Conservation (phyloP, 2,113 vertebrate genomes). For the Pollachius pollachius region DNA sequence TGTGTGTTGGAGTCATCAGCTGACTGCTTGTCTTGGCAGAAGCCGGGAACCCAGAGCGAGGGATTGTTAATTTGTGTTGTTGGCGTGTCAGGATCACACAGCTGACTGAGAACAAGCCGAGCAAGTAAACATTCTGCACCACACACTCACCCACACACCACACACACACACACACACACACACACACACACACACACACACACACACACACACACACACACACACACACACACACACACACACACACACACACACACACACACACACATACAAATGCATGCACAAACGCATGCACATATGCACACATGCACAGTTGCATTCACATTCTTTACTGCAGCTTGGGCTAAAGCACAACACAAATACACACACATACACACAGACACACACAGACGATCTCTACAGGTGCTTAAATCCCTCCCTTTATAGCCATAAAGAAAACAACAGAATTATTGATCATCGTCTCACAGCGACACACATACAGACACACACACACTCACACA, state of each 20-base stretch:
- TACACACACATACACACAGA: slow-evolving; percentile 6
- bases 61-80: slow-evolving; percentile 19
- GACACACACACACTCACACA: slow-evolving; percentile 21
- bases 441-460: no score
- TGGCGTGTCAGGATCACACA: slow-evolving; percentile 46
- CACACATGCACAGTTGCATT: not conserved
- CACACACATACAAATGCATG: slow-evolving; percentile 16
- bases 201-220: not conserved
- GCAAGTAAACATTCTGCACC: slow-evolving; percentile 34
- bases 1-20: slow-evolving; percentile 23
- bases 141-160: slow-evolving; percentile 6
- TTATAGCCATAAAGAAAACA: no score
- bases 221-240: not conserved
- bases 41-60: not conserved
- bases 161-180: slow-evolving; percentile 12
- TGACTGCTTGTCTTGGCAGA: slow-evolving; percentile 9
- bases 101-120: slow-evolving; percentile 47
- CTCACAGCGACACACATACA: not conserved
- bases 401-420: no score
- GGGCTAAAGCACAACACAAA: not conserved
- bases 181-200: slow-evolving; percentile 10
- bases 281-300: not conserved
- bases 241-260: not conserved
- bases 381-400: no score
- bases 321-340: no score